A percentile compares a stretch with the other conserved stretches of the same genome.
Evolutionary conservation across 2,113 vertebrate genomes (phyloP).

Genomic region (Hydrolagus affinis): DNA sequence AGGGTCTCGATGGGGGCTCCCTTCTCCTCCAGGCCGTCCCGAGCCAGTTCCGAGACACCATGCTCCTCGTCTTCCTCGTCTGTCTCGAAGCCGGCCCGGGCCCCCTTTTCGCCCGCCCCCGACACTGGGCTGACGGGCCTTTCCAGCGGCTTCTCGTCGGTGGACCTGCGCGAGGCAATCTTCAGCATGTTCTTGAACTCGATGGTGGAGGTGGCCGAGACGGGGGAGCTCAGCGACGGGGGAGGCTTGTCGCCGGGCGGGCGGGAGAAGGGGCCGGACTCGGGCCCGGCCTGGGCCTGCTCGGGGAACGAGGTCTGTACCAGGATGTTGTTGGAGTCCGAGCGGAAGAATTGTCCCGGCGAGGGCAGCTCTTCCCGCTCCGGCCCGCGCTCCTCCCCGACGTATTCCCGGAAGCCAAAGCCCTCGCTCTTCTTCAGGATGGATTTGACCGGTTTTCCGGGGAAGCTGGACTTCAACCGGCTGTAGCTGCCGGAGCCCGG

Average conservation of each 20-base stretch:
- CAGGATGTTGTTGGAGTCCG: slow-evolving; percentile 49
- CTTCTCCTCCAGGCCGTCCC: slow-evolving; percentile 68
- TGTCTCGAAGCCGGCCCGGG: slow-evolving; percentile 37
- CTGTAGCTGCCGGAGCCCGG: slow-evolving; percentile 50
- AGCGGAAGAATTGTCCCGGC: slow-evolving; percentile 56
- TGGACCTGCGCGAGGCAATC: slow-evolving; percentile 62
- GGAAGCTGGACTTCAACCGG: slow-evolving; percentile 51
- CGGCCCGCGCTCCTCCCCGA: slow-evolving; percentile 49
- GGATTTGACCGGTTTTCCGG: slow-evolving; percentile 46
- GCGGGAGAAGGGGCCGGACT: slow-evolving; percentile 40
- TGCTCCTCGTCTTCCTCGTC: slow-evolving; percentile 77
- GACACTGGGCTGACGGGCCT: slow-evolving; percentile 35
- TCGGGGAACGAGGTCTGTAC: slow-evolving; percentile 35
- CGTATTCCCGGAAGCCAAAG: slow-evolving; percentile 47
- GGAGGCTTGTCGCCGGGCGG: slow-evolving; percentile 36
- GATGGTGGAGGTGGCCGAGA: slow-evolving; percentile 60
- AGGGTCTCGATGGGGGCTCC: slow-evolving; percentile 79
- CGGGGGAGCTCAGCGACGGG: slow-evolving; percentile 43
- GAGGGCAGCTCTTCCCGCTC: slow-evolving; percentile 48
- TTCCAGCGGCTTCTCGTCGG: slow-evolving; percentile 57
- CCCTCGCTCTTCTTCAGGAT: slow-evolving; percentile 53
- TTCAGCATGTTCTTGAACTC: slow-evolving; percentile 75
- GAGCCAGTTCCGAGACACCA: slow-evolving; percentile 64
- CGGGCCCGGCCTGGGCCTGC: slow-evolving; percentile 40
- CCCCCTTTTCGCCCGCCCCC: slow-evolving; percentile 38